Base-by-base conservation (phyloP, 2,113 vertebrate genomes). In the Hypocryptadius cinnamomeus region DNA sequence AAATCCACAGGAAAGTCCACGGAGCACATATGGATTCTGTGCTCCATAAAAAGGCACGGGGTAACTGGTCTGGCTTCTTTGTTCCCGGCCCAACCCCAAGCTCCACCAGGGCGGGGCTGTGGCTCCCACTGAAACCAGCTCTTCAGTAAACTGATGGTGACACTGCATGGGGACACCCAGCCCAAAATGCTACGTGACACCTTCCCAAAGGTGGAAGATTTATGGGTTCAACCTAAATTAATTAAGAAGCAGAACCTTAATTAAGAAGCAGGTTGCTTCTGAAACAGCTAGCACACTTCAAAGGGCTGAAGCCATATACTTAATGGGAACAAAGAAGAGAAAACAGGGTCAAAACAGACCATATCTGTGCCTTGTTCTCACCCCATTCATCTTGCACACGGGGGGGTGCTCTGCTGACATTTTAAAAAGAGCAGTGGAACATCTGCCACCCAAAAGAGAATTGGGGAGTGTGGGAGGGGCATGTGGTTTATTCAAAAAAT, bases 391-490 rank as follows among this genome's bases (percentile, higher is more conserved):
- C 74, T 19, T 24, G 59, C 68, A n/a, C 79, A 24, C 6, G 5
- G 84, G 44, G 44, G 87, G 79, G 79, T 85, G 81, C 91, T 92
- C 82, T 83, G 85, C 72, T 86, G 93, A 91, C 82, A 94, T 93
- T 92, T 94, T 20, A 66, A 56, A 95, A 93, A 93, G 72, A 63
- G 64, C 76, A 78, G n/a, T 9, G 48, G 60, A 95, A 92, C 93
- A 96, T 94, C 94, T 96, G 95, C 85, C 87, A 94, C 68, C 60
- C 89, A 84, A 89, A 91, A 68, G 54, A 94, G 76, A 91, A 80
- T 0, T 68, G 70, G 66, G 57, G 48, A 37, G 51, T 68, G 61
- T 50, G 65, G 70, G 70, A 87, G 50, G 66, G 68, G 8, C 25
- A 10, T 13, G 60, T 64, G 81, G 33, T 56, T 93, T 73, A 74